Conservation (phyloP, 2,797 vertebrate species). For the Manis crassicaudata region DNA sequence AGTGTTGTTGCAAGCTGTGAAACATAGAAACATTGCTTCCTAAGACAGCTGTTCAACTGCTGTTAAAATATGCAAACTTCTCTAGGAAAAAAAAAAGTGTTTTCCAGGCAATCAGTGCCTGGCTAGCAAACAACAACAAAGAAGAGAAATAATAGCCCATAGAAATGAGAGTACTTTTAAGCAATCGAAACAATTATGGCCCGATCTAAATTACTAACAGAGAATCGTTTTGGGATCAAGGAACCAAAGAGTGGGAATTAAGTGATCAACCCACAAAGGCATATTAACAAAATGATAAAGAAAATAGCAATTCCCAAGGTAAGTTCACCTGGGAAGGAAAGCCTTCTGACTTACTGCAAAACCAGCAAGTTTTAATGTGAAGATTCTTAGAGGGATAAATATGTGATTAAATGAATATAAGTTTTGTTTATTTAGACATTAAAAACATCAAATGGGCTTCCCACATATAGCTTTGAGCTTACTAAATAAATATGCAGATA, state of each 20-base stretch:
- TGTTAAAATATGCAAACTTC: conserved; percentile 69
- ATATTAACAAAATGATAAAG: not conserved
- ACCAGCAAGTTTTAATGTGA: not conserved
- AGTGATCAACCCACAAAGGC: not conserved
- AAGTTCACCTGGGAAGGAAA: not conserved
- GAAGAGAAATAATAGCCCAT: conserved; percentile 41
- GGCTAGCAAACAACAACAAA: conserved; percentile 56
- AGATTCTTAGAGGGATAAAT: not conserved
- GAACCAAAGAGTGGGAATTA: not conserved
- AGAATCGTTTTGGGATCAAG: conserved; percentile 17
- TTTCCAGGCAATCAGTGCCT: conserved; percentile 23
- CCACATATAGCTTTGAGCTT: not conserved
- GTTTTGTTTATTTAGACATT: not conserved
- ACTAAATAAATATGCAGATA: not conserved
- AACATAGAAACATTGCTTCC: conserved; percentile 77
- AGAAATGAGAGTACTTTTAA: conserved; percentile 41
- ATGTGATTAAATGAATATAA: not conserved
- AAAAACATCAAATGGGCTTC: not conserved
- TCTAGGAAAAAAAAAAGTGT: not conserved
- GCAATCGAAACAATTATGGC: conserved; percentile 26
- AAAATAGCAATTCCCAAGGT: not conserved
- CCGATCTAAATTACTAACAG: not conserved
- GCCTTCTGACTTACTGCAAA: not conserved
- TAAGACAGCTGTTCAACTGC: conserved; percentile 78
- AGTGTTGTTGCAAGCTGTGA: conserved; percentile 72